These are phyloP conservation scores for Epirrhoe alternata DNA, from an alignment of 2,888 invertebrate genomes.

Conservation along the genomic window DNA sequence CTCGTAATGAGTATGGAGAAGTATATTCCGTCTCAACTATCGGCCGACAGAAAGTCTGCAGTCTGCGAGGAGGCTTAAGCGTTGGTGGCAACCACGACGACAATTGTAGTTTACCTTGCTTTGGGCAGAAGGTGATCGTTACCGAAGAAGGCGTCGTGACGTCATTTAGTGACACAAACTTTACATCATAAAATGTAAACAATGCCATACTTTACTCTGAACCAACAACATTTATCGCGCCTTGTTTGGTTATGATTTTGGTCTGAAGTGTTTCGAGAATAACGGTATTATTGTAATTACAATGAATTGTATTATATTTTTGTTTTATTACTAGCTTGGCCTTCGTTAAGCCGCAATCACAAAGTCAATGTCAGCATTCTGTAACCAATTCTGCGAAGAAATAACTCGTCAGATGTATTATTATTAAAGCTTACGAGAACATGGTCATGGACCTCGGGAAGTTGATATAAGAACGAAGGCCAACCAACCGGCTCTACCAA, in stretches of 20 bases:
- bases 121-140: conserved; percentile 57
- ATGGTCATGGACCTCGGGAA: conserved; percentile 66
- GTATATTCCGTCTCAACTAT: too few species aligned
- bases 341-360: conserved; percentile 31
- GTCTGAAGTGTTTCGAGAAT: conserved; percentile 2
- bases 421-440: conserved; percentile 45
- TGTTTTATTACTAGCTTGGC: conserved; percentile 4
- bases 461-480: conserved; percentile 61
- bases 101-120: conserved; percentile 47
- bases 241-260: conserved; percentile 32
- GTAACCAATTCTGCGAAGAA: conserved; percentile 50
- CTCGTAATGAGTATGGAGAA: too few species aligned
- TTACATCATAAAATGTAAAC: conserved; percentile 56
- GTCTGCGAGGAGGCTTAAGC: too few species aligned
- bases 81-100: conserved; percentile 49
- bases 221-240: conserved; percentile 37
- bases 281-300: neutral
- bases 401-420: conserved; percentile 51
- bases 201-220: conserved; percentile 42
- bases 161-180: conserved; percentile 52
- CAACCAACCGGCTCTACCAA: conserved; percentile 44
- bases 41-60: too few species aligned
- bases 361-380: conserved; percentile 60
- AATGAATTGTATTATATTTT: conserved; percentile 2
- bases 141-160: conserved; percentile 54